Evolutionary conservation across 92 coral and sea anemone species (phyloP), one percentile per base, ranked within the genome.

Genomic region (Meandrina meandrites): DNA sequence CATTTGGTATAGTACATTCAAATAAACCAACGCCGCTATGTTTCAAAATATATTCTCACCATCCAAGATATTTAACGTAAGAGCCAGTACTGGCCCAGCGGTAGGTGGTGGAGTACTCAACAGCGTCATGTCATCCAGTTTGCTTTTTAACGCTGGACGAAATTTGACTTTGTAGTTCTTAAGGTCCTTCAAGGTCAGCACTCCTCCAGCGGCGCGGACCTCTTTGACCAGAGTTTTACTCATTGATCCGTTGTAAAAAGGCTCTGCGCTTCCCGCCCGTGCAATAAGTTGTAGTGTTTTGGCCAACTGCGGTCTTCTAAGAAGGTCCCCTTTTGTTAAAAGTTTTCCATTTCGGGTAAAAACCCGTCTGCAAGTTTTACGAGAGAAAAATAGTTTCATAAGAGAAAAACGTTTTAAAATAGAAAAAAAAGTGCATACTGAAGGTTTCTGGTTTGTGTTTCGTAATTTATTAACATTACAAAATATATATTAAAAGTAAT

Each of bases 31-130:
- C n/a, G 18, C 3, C 27, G 57, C 36, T 3, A 42, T 13, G 36
- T 77, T 42, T n/a, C 10, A 35, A n/a, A 54, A 22, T 30, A 71
- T 5, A 18, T 64, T 50, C 92, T 36, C 40, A 97, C 99, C 99
- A 68, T 95, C 90, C 14, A 97, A 86, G 48, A 94, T 92, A 73
- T 97, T 95, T 18, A 97, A 87, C 27, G 91, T 96, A 89, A 97
- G 79, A 19, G 98, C 89, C 81, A 97, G 88, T 67, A 97, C 98
- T 12, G 99, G 99, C 2, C 99, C 99, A 88, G 98, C 92, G 45
- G 99, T 95, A 1, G 99, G 99, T 13, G 99, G 93, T 22, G 98
- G 98, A 53, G 96, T 88, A 8, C 97, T 97, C 48, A 97, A 36
- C 66, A 97, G 37, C 37, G 95, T 93, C 73, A 91, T 85, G 70